Evolutionary conservation across 37 sponge, comb jelly and placozoan species (phyloP).

Genomic region (Geodia barretti): DNA sequence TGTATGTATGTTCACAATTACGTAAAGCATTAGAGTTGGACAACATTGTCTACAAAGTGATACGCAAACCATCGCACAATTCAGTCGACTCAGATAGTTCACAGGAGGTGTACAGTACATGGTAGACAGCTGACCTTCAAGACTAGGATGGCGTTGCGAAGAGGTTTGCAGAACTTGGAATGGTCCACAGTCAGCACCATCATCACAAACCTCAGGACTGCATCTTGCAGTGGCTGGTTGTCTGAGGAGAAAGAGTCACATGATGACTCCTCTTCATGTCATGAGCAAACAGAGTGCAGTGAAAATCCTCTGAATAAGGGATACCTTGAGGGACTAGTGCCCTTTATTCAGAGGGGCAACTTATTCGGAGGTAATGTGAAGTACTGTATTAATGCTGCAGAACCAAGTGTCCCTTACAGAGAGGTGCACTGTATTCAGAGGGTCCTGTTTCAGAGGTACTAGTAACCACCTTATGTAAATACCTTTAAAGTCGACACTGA

Average conservation of each 20-base stretch:
- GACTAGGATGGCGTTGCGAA: slow-evolving; percentile 72
- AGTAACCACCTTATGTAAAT: background rate
- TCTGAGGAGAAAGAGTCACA: slow-evolving; percentile 40
- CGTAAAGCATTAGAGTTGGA: background rate
- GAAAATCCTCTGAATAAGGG: no score
- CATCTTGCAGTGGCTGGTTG: slow-evolving; percentile 59
- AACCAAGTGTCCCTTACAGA: no score
- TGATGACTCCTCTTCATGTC: no score
- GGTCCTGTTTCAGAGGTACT: background rate
- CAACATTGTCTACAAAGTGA: background rate
- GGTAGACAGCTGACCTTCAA: slow-evolving; percentile 53
- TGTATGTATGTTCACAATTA: no score
- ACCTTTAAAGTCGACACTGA: slow-evolving; percentile 88
- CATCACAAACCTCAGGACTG: slow-evolving; percentile 70
- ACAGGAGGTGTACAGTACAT: no score
- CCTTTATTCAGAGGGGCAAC: no score
- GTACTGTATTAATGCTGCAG: background rate
- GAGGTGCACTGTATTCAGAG: background rate
- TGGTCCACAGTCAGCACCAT: slow-evolving; percentile 74
- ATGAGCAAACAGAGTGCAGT: no score
- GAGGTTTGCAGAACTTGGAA: slow-evolving; percentile 73
- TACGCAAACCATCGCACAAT: no score
- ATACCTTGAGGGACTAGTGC: no score
- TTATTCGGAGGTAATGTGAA: slow-evolving; percentile 1
- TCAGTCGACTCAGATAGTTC: no score